Percentiles rank a stretch among this genome's conserved stretches.
Conservation (phyloP, 2,113 vertebrate genomes). For the Mobula hypostoma region DNA sequence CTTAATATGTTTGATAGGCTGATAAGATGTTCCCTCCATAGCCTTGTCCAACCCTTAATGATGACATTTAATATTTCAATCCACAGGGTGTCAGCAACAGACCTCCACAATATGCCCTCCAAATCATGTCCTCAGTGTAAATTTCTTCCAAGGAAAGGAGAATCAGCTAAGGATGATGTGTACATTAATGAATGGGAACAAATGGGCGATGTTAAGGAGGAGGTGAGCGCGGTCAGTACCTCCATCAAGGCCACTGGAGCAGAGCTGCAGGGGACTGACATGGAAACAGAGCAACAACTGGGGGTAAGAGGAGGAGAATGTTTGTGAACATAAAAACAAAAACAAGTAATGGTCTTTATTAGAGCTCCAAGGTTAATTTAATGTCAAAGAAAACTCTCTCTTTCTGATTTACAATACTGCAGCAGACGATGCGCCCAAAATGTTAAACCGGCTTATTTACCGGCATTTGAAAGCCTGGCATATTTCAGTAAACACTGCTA, state of each 20-base stretch:
- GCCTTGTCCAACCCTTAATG: neutral
- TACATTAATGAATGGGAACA: neutral
- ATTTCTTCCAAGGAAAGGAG: neutral
- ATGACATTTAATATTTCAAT: conserved; percentile 15
- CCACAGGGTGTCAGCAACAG: neutral
- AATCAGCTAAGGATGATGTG: neutral
- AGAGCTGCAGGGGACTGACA: neutral
- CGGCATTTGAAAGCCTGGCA: neutral
- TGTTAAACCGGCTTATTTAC: neutral
- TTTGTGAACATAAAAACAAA: neutral
- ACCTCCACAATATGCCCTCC: neutral
- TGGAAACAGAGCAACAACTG: neutral
- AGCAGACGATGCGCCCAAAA: neutral
- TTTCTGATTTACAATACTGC: neutral
- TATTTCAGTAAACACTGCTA: neutral
- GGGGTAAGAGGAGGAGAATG: neutral
- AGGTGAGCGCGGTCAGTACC: neutral
- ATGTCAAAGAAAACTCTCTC: neutral
- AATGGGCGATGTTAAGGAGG: neutral
- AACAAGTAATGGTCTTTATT: neutral
- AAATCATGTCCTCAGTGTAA: neutral
- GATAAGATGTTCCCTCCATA: neutral
- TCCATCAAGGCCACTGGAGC: neutral
- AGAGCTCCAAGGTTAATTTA: neutral
- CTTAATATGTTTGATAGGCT: too few species aligned